A percentile compares a stretch with the other conserved stretches of the same genome.
phyloP scores from a whole-genome alignment of 2,797 vertebrate species.

The Ciconia nigra region DNA sequence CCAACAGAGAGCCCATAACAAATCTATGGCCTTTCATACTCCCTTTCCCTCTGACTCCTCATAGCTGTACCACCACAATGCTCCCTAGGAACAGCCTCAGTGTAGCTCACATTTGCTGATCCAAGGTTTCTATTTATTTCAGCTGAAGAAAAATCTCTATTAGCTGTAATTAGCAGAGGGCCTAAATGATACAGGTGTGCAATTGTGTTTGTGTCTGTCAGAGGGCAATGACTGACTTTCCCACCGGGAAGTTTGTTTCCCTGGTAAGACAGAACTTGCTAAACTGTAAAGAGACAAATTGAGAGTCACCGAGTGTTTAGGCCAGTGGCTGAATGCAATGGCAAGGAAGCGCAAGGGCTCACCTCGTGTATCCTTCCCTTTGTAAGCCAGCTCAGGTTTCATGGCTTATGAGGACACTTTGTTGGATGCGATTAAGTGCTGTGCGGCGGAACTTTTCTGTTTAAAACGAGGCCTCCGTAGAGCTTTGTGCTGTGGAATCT shows the following conservation, averaged over 20 bases:
- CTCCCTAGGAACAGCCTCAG: not conserved
- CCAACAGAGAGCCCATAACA: not conserved
- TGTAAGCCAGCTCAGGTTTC: not conserved
- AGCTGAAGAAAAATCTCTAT: not conserved
- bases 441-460: not conserved
- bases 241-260: not conserved
- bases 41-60: not conserved
- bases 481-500: not conserved
- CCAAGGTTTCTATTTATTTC: not conserved
- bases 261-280: not conserved
- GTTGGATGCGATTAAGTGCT: not conserved
- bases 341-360: not conserved
- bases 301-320: rapidly evolving
- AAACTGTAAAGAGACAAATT: not conserved
- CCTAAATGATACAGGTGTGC: not conserved
- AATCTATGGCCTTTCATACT: not conserved
- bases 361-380: not conserved
- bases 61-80: not conserved
- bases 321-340: rapidly evolving
- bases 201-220: not conserved
- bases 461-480: not conserved
- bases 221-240: not conserved
- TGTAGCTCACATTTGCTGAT: not conserved
- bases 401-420: not conserved
- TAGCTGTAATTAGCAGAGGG: not conserved